Evolutionary conservation across 1,140 invertebrate genomes (phyloP), one percentile per base, ranked within the genome.

Genomic region (Neodiprion fabricii): DNA sequence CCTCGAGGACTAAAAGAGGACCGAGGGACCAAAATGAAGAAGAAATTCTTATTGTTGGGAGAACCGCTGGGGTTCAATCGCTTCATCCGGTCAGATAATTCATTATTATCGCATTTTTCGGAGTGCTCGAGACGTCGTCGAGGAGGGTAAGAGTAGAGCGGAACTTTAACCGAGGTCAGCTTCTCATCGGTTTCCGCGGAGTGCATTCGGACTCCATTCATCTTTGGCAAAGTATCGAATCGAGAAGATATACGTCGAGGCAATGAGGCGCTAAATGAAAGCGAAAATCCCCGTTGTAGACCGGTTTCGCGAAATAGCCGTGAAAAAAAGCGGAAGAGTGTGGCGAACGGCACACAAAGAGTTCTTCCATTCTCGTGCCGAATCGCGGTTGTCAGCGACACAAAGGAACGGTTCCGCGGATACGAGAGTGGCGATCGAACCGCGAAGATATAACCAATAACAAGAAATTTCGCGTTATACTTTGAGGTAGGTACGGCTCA

Each of bases 141-240:
- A 61, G n/a, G 9, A 61, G 53, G 9, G n/a, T 5, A 61, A 14
- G 53, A 12, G 28, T 40, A 40, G 5, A 40, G 28, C 5, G 28
- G 28, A 40, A 40, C 2, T 5, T 40, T 2, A 40, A 40, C 28
- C 53, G 11, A 9, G 53, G 53, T 61, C n/a, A 14, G 53, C 53
- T 61, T 61, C n/a, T 17, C 5, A 17, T 61, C n/a, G 11, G 53
- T 17, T 61, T 61, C n/a, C 53, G 53, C 11, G 11, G 53, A 61
- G 53, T 61, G 53, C 11, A 12, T 17, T 14, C 53, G 53, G 53
- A 1, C 28, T 61, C 53, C 53, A 61, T 61, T 61, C 53, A 61
- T 61, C 53, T 61, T 61, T 12, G 53, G 53, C n/a, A 61, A 61
- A 61, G 53, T 61, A 61, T 61, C 53, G 53, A 61, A 61, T 61